Evolutionary conservation across 2,888 invertebrate genomes (phyloP).

Genomic region (Dione vanillae): DNA sequence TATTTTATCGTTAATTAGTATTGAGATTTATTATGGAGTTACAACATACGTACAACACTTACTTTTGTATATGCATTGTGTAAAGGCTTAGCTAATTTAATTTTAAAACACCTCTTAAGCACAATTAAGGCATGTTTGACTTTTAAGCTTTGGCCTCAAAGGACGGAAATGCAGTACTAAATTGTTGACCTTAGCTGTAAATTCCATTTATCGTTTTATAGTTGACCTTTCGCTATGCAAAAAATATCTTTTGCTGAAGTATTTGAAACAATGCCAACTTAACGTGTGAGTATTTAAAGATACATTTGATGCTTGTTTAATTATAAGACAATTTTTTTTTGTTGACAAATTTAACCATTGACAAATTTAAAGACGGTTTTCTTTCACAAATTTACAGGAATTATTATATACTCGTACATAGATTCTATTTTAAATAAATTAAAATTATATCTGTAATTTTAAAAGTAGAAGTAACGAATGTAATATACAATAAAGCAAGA

Average conservation of each 20-base stretch:
- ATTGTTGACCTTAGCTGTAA: slow-evolving; percentile 34
- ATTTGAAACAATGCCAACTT: slow-evolving; percentile 15
- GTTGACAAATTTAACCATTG: too few relatives aligned
- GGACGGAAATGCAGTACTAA: slow-evolving; percentile 37
- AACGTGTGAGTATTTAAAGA: slow-evolving; percentile 20
- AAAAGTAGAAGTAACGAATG: too few relatives aligned
- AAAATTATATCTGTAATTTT: too few relatives aligned
- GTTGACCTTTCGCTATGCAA: slow-evolving; percentile 24
- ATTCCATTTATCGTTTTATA: slow-evolving; percentile 22
- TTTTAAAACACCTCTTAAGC: slow-evolving; percentile 9
- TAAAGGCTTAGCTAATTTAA: neutral
- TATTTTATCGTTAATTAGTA: neutral
- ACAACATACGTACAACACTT: neutral
- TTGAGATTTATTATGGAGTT: neutral
- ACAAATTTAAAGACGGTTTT: too few relatives aligned
- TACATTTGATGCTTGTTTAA: neutral
- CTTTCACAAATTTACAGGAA: too few relatives aligned
- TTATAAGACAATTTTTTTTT: too few relatives aligned
- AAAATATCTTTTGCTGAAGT: slow-evolving; percentile 4
- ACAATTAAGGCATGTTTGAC: slow-evolving; percentile 29
- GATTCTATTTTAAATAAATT: too few relatives aligned
- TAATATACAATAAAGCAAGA: neutral
- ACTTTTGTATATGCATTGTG: neutral
- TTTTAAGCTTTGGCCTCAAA: slow-evolving; percentile 34
- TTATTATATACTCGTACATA: too few relatives aligned